Base-by-base conservation (phyloP, 2,113 vertebrate species). In the Alces alces region DNA sequence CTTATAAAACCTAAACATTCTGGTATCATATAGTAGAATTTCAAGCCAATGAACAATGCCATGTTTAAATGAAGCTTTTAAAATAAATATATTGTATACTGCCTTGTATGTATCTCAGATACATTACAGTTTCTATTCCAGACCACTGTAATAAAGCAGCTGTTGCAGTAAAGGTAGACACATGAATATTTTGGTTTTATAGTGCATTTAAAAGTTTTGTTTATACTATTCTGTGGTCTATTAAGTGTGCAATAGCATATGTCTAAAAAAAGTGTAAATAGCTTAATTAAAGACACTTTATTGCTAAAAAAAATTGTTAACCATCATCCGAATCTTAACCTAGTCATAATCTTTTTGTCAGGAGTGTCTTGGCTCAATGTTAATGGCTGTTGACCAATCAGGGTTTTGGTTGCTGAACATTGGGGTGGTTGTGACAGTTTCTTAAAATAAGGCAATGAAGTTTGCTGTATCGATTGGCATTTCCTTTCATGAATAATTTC, bases 21-120 rank as follows among this genome's bases (percentile, higher is more conserved):
- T 21, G 8, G 21, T 52, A n/a, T 96, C 58, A 78, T 28, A 76
- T 30, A 91, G 50, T 50, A 91, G 19, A 93, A 95, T 92, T 97
- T 95, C 61, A 76, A 93, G 83, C 15, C 52, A 93, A 82, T 66
- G 70, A 93, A 76, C n/a, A 95, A 84, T 85, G 33, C 23, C 28
- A 19, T 95, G 86, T 96, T 96, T 60, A 91, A 95, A 60, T 80
- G 86, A 88, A 57, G 43, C 39, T 91, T 89, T 90, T 58, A 94
- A 96, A 93, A 92, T 92, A n/a, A 93, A 80, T n/a, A 10, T 8
- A 66, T 61, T 92, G 10, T 33, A 45, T 80, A 36, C 66, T 89
- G 14, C 10, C 33, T 90, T 91, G 23, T 85, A 61, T 11, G 91
- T 93, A 43, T 33, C n/a, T 73, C 82, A 93, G 50, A 36, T 54